A percentile compares a stretch with the other conserved stretches of the same genome.
Evolutionary conservation across 2,888 invertebrate genomes (phyloP).

Genomic region (Cactoblastis cactorum): DNA sequence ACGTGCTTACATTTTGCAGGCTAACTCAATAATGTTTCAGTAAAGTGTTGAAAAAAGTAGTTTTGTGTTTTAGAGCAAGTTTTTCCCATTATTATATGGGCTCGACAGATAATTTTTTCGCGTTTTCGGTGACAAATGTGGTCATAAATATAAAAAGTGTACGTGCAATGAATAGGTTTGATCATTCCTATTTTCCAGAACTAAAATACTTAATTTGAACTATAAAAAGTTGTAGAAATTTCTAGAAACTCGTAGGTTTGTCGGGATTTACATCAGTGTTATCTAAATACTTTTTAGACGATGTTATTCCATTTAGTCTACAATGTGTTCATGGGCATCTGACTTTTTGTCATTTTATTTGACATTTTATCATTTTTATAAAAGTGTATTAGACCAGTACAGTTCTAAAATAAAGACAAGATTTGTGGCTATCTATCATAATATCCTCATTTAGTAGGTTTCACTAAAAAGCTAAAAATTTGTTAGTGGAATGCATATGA

Average conservation of each 20-base stretch:
- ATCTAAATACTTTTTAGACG: too few species aligned
- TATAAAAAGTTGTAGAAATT: not conserved
- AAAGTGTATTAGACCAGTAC: too few species aligned
- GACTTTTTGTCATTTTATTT: too few species aligned
- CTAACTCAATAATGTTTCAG: constrained; percentile 54
- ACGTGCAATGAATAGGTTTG: constrained; percentile 33
- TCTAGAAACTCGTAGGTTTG: not conserved
- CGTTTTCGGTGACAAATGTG: constrained; percentile 41
- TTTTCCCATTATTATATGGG: constrained; percentile 20
- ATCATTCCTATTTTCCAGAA: not conserved
- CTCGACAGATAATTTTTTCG: constrained; percentile 21
- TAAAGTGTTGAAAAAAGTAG: constrained; percentile 30
- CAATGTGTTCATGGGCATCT: too few species aligned
- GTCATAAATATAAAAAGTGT: constrained; percentile 43
- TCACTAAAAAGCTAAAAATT: constrained; percentile 26
- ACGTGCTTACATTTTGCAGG: constrained; percentile 75
- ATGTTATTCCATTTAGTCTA: too few species aligned
- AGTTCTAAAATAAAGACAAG: too few species aligned
- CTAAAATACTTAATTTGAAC: not conserved
- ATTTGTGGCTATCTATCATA: too few species aligned
- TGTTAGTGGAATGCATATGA: constrained; percentile 51
- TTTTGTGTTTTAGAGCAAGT: constrained; percentile 26
- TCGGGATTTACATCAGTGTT: not conserved
- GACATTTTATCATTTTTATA: too few species aligned
- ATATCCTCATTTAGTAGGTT: not conserved